Base-by-base conservation (phyloP, 2,888 invertebrate genomes). In the Busseola fusca region DNA sequence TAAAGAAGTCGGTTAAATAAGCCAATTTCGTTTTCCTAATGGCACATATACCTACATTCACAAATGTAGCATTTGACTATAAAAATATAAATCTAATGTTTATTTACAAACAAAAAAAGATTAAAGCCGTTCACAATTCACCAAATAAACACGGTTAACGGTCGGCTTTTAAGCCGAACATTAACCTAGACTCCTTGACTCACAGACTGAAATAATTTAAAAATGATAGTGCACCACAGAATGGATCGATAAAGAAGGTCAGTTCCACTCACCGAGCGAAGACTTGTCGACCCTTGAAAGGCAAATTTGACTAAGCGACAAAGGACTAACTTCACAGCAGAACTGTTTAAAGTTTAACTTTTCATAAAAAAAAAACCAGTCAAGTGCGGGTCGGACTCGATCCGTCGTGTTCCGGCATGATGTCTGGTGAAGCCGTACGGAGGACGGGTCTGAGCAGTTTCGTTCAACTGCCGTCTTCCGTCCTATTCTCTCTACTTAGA, bases 121-220 rank as follows among this genome's bases (percentile, higher is more conserved):
- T 78, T 60, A 78, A 77, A 77, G 78, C 73, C 42, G 68, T 65
- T 77, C 58, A 62, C 50, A 78, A 68, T 57, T 77, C 63, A 59
- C 48, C 67, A 58, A 78, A 72, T 72, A 72, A 72, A 67, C 66
- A 72, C 59, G 66, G 78, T 67, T 57, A 59, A 64, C 59, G 72
- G 57, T 62, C 68, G 66, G 71, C 72, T 77, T 65, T 64, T 67
- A 72, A 78, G 64, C 75, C n/a, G n/a, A n/a, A n/a, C n/a, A n/a
- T n/a, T n/a, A n/a, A n/a, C n/a, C n/a, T 81, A 76, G 70, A 78
- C 72, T 76, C 45, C 48, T 74, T 83, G 75, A 80, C 34, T 81
- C 84, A 75, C 30, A 76, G 75, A 74, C 72, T 72, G 75, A 64
- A 75, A 83, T 79, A 74, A 81, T 78, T 76, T 71, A 56, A 74